These are phyloP conservation scores for Endotricha flammealis DNA, from an alignment of 2,888 invertebrate species.

Conservation along the genomic window DNA sequence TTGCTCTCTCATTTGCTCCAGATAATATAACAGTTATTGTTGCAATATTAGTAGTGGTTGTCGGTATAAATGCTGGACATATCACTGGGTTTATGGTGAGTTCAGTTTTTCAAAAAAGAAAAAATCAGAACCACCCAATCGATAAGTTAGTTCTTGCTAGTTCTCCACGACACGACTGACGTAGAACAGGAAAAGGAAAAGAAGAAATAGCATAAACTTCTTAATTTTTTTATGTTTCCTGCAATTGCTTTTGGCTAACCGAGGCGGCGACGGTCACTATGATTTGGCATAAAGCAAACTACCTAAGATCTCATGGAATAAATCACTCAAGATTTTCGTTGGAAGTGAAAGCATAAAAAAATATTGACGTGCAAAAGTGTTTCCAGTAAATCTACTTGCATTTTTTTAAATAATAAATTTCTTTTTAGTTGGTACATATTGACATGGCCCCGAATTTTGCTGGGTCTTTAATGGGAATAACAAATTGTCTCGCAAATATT, in stretches of 20 bases:
- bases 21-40: conserved; percentile 76
- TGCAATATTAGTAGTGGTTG: conserved; percentile 80
- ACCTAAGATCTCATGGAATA: no score
- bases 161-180: no score
- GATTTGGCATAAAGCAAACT: no score
- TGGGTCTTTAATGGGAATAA: conserved; percentile 85
- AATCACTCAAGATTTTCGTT: no score
- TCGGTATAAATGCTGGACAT: conserved; percentile 84
- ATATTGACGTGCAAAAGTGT: no score
- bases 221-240: neutral
- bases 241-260: no score
- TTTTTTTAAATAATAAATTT: conserved; percentile 10
- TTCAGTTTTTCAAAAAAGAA: neutral
- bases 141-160: no score
- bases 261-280: no score
- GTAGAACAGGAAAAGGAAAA: neutral
- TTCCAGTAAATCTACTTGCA: neutral
- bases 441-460: conserved; percentile 85
- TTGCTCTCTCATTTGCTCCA: conserved; percentile 74
- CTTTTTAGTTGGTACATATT: conserved; percentile 13
- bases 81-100: conserved; percentile 82
- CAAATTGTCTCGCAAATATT: conserved; percentile 82
- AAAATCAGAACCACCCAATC: no score
- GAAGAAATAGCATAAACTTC: neutral
- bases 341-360: no score